phyloP scores from a whole-genome alignment of 2,797 vertebrate genomes.

The Erethizon dorsatum region DNA sequence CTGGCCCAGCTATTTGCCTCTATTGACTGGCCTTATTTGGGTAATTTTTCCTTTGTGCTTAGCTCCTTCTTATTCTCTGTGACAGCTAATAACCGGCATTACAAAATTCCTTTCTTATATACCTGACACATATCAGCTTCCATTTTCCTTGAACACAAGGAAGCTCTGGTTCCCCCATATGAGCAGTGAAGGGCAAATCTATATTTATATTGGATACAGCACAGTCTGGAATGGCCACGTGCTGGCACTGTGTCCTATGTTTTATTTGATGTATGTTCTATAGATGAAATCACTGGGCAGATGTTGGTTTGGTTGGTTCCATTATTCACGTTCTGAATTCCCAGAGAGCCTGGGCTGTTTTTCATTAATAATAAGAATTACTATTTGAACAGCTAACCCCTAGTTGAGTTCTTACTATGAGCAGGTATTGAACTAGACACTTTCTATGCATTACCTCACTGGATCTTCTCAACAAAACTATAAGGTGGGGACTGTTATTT shows the following conservation, averaged over 20 bases:
- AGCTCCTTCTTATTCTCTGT: slow-evolving; percentile 71
- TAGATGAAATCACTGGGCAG: slow-evolving; percentile 59
- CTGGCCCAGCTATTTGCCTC: not conserved
- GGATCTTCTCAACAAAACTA: slow-evolving; percentile 7
- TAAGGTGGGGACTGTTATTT: not conserved
- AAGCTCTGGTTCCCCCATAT: slow-evolving; percentile 34
- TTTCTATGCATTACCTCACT: slow-evolving; percentile 34
- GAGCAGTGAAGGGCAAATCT: slow-evolving; percentile 35
- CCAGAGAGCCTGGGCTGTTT: slow-evolving; percentile 33
- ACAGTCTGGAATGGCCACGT: not conserved
- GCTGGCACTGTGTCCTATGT: not conserved
- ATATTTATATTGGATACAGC: slow-evolving; percentile 46
- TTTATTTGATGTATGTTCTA: slow-evolving; percentile 58
- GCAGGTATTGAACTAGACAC: slow-evolving; percentile 8
- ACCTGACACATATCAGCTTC: not conserved
- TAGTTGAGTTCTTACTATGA: slow-evolving; percentile 55
- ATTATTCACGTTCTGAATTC: slow-evolving; percentile 70
- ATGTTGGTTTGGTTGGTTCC: slow-evolving; percentile 73
- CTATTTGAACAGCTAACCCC: slow-evolving; percentile 64
- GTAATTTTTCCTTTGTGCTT: slow-evolving; percentile 46
- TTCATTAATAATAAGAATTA: slow-evolving; percentile 63
- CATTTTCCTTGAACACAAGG: slow-evolving; percentile 42
- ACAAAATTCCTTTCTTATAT: not conserved
- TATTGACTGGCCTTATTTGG: not conserved
- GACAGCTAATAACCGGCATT: slow-evolving; percentile 43